phyloP scores from a whole-genome alignment of 2,113 vertebrate genomes.

The Amphiprion percula region DNA sequence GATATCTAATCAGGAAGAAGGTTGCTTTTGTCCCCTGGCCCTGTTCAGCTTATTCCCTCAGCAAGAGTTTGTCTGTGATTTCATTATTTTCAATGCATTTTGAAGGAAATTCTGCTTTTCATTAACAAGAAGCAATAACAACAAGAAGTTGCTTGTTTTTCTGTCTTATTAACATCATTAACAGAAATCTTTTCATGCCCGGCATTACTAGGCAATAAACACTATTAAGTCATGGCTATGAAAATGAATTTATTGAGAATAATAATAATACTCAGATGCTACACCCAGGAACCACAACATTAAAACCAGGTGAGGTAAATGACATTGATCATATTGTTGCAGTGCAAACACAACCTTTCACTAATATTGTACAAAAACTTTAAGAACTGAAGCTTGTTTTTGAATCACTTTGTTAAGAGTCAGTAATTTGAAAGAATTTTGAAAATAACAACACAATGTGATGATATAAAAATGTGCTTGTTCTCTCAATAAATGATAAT shows the following conservation, averaged over 20 bases:
- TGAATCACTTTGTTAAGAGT: too few relatives aligned
- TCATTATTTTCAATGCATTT: slow-evolving; percentile 23
- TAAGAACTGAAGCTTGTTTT: too few relatives aligned
- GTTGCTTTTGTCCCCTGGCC: slow-evolving; percentile 36
- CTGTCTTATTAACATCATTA: neutral
- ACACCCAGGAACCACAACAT: neutral
- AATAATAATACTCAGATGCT: neutral
- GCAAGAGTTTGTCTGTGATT: neutral
- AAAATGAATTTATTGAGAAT: neutral
- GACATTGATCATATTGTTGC: too few relatives aligned
- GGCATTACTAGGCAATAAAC: neutral
- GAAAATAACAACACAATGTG: too few relatives aligned
- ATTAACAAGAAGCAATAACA: neutral
- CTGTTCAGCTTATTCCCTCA: slow-evolving; percentile 5
- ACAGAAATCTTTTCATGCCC: neutral
- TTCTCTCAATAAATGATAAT: too few relatives aligned
- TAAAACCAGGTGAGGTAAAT: too few relatives aligned
- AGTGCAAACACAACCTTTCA: too few relatives aligned
- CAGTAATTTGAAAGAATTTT: too few relatives aligned
- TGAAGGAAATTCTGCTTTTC: slow-evolving; percentile 3
- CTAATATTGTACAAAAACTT: too few relatives aligned
- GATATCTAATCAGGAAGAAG: slow-evolving; percentile 47
- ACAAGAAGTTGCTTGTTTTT: neutral
- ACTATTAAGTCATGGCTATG: neutral
- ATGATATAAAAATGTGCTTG: too few relatives aligned